These are phyloP conservation scores for Papilio aristodemus DNA, from an alignment of 1,140 invertebrate genomes.

Conservation along the genomic window DNA sequence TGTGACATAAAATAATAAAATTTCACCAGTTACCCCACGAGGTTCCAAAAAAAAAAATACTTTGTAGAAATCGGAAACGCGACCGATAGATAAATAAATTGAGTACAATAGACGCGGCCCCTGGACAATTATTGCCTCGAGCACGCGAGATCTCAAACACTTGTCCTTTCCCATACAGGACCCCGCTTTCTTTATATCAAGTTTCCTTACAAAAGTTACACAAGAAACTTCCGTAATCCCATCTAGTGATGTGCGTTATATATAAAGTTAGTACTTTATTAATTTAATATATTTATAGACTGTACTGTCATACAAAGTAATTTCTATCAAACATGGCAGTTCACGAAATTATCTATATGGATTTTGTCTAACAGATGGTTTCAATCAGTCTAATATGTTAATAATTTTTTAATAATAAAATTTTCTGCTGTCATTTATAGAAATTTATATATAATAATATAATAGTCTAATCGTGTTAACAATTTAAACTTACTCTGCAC, in stretches of 20 bases:
- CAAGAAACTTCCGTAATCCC: constrained; percentile 36
- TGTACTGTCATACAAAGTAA: no score
- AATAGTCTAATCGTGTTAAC: not conserved
- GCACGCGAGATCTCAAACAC: constrained; percentile 57
- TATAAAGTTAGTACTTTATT: no score
- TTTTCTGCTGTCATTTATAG: no score
- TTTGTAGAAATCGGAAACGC: constrained; percentile 42
- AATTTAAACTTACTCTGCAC: not conserved
- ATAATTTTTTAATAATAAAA: no score
- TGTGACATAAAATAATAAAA: constrained; percentile 20
- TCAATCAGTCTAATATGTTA: no score
- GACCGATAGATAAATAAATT: constrained; percentile 60
- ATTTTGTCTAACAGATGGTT: no score
- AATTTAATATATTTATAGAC: no score
- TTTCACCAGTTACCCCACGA: not conserved
- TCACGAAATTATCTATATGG: no score
- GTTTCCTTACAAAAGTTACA: constrained; percentile 37
- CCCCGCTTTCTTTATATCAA: constrained; percentile 33
- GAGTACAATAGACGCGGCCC: constrained; percentile 48
- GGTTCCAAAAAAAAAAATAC: not conserved
- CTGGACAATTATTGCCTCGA: constrained; percentile 63
- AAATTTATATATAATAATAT: no score
- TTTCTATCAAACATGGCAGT: no score
- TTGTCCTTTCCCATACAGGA: constrained; percentile 67
- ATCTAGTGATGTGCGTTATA: constrained; percentile 39